Evolutionary conservation across 2,113 vertebrate species (phyloP).

Genomic region (Seriola dumerili): DNA sequence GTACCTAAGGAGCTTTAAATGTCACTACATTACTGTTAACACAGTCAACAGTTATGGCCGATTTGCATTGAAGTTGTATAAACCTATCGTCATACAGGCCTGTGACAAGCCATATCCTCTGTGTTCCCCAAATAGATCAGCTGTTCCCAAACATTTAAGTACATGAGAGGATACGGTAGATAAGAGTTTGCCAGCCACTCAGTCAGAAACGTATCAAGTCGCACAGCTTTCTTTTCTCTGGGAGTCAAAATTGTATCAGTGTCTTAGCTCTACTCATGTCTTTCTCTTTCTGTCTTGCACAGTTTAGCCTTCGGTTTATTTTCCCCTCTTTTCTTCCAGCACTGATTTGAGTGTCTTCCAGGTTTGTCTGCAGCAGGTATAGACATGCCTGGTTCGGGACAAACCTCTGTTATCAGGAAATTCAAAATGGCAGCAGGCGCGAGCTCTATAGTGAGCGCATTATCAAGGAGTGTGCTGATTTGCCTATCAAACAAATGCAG

Average conservation of each 20-base stretch:
- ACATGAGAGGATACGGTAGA: neutral
- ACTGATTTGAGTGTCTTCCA: conserved; percentile 1
- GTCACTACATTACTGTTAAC: neutral
- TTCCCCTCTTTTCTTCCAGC: neutral
- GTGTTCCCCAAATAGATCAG: conserved; percentile 6
- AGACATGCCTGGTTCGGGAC: conserved; percentile 39
- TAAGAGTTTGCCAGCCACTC: neutral
- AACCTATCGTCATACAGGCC: neutral
- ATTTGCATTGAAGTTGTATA: conserved; percentile 17
- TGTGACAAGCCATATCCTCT: neutral
- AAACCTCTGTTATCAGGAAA: conserved; percentile 19
- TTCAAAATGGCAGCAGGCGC: conserved; percentile 35
- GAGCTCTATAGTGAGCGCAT: neutral
- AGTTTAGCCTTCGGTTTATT: neutral
- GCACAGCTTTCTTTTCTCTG: neutral
- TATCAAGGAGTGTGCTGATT: conserved; percentile 16
- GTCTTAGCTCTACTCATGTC: neutral
- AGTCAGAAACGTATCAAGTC: neutral
- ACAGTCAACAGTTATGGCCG: neutral
- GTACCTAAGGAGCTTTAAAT: neutral
- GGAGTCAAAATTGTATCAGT: neutral
- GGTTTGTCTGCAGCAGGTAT: conserved; percentile 41
- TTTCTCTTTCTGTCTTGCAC: neutral
- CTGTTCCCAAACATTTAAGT: neutral
- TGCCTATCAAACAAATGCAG: conserved; percentile 10